These are phyloP conservation scores for Serrognathus titanus DNA, from an alignment of 2,888 invertebrate species.

Conservation along the genomic window DNA sequence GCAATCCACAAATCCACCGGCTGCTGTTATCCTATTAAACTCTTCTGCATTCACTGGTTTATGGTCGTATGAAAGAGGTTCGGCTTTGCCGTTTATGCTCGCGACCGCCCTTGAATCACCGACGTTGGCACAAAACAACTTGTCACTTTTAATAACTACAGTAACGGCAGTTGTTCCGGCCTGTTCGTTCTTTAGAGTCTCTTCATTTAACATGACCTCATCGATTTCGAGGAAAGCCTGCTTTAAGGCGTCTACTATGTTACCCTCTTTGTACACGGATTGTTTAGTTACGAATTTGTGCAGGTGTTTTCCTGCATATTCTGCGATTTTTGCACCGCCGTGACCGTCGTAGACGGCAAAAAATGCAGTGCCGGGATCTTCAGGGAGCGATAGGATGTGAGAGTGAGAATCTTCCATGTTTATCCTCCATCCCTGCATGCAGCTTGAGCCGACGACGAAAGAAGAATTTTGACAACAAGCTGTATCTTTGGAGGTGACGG, in stretches of 20 bases:
- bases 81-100: slow-evolving; percentile 75
- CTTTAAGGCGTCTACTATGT: slow-evolving; percentile 81
- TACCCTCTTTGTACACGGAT: slow-evolving; percentile 77
- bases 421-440: slow-evolving; percentile 99
- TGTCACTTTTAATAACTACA: slow-evolving; percentile 77
- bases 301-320: slow-evolving; percentile 92
- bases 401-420: slow-evolving; percentile 99
- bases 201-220: slow-evolving; percentile 87
- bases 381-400: slow-evolving; percentile 86
- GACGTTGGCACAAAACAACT: slow-evolving; percentile 92
- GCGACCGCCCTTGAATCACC: slow-evolving; percentile 96
- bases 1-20: slow-evolving; percentile 96
- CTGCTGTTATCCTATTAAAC: slow-evolving; percentile 82
- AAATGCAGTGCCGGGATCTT: slow-evolving; percentile 84
- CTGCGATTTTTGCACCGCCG: slow-evolving; percentile 79
- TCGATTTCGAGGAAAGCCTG: slow-evolving; percentile 83
- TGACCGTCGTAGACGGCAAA: slow-evolving; percentile 94
- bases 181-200: slow-evolving; percentile 83
- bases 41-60: slow-evolving; percentile 91
- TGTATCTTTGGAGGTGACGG: slow-evolving; percentile 86
- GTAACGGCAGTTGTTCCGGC: slow-evolving; percentile 94
- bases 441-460: slow-evolving; percentile 86
- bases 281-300: slow-evolving; percentile 87
- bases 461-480: slow-evolving; percentile 72
- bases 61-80: slow-evolving; percentile 85